Conservation (phyloP, 2,113 vertebrate species). For the Bubo bubo region DNA sequence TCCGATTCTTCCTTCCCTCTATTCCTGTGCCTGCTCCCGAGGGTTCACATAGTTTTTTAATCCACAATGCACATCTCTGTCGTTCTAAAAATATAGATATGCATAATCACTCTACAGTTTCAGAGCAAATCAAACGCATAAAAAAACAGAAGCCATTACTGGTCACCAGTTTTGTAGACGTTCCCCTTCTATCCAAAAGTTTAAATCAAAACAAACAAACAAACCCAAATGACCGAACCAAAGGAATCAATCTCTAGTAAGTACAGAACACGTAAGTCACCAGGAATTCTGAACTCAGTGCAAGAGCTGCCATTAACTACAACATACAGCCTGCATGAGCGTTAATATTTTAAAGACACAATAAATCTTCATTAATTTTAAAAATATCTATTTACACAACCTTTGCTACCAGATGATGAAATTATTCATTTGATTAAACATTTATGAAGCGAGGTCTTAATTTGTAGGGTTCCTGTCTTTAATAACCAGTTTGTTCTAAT, state of each 20-base stretch:
- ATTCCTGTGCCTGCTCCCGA: conserved; percentile 77
- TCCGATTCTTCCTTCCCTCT: conserved; percentile 85
- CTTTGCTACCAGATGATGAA: neutral
- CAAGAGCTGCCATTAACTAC: neutral
- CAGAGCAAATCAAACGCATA: neutral
- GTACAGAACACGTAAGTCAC: neutral
- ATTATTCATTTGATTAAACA: neutral
- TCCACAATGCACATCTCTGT: conserved; percentile 89
- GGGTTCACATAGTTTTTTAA: conserved; percentile 91
- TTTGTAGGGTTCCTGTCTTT: neutral
- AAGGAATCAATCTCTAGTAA: neutral
- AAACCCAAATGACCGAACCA: accelerated
- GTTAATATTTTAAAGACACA: conserved; percentile 7
- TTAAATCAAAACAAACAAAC: neutral
- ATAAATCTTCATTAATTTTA: neutral
- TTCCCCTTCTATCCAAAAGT: neutral
- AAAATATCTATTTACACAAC: neutral
- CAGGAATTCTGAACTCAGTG: neutral
- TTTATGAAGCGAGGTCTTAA: neutral
- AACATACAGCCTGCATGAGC: neutral
- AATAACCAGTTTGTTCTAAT: conserved; percentile 3
- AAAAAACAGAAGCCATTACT: neutral
- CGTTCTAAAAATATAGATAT: conserved; percentile 74
- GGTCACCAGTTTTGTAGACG: neutral
- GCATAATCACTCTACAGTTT: neutral